Percentiles rank a stretch among this genome's conserved stretches.
phyloP scores from a whole-genome alignment of 2,113 vertebrate species.

The Empidonax alnorum region DNA sequence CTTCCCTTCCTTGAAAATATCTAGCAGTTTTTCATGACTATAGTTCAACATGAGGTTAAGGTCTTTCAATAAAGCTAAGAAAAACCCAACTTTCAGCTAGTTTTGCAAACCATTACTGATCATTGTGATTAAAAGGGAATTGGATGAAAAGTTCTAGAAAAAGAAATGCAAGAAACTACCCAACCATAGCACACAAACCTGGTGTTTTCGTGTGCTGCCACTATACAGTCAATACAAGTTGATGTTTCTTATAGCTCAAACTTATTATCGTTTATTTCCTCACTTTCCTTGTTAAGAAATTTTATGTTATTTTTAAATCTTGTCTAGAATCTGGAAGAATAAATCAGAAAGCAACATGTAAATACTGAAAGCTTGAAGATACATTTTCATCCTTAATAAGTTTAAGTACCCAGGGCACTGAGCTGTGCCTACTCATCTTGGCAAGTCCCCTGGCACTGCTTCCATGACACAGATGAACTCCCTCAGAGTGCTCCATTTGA shows the following conservation, averaged over 20 bases:
- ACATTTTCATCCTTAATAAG: neutral
- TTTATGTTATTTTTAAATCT: neutral
- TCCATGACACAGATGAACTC: neutral
- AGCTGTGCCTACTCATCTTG: neutral
- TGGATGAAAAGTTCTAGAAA: neutral
- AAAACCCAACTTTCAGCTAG: neutral
- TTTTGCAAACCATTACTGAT: neutral
- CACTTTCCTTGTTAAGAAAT: neutral
- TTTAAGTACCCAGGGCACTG: neutral
- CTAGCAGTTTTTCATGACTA: neutral
- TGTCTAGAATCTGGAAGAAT: neutral
- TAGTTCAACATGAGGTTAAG: neutral
- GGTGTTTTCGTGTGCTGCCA: neutral
- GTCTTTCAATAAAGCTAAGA: neutral
- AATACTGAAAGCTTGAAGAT: neutral
- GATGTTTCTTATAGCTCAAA: neutral
- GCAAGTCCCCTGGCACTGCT: neutral
- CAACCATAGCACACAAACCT: neutral
- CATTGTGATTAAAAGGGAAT: neutral
- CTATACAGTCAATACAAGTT: neutral
- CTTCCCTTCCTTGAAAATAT: neutral
- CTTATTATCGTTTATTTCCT: neutral
- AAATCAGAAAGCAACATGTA: neutral
- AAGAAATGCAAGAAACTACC: neutral
- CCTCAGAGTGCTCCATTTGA: neutral